Base-by-base conservation (phyloP, 2,888 invertebrate genomes). In the Drosophila subquinaria region DNA sequence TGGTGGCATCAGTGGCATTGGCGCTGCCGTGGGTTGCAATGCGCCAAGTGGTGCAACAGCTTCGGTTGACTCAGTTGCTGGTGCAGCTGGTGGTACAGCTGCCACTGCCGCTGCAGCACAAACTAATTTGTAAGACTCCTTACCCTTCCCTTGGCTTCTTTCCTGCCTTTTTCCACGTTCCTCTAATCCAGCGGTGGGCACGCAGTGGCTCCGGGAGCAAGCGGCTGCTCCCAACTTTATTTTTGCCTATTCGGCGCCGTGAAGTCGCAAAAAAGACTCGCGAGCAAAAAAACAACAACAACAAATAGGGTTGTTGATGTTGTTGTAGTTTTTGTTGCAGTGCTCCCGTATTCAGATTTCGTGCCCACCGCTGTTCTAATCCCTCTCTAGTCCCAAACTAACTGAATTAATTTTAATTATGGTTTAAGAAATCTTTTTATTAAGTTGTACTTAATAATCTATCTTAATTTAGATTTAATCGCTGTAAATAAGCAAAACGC, bases 81-180 rank as follows among this genome's bases (percentile, higher is more conserved):
- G 27, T 27, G 10, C 50, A 11, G 3, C 13, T 35, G 27, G 47
- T 17, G 13, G 40, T 6, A 6, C 27, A 2, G 42, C 33, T 1
- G 40, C 48, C 4, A 20, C 43, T n/a, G 47, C 20, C 11, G 36
- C 27, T 8, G 17, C 10, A 5, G 40, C 59, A 17, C 71, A 87
- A 61, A 76, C 89, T 36, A 90, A 90, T 74, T 85, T 89, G 69
- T 89, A 90, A 90, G 70, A 33, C n/a, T 13, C 17, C 9, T 2
- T 9, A 2, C 4, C 20, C 23, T n/a, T 5, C 36, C 9, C 3
- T 20, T 3, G 20, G 3, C 20, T 20, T 20, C 20, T 2, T 20
- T 20, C 11, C 8, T 2, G 3, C 20, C 3, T 20, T 3, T 3
- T 20, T 3, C 11, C 8, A 4, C 5, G 6, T 40, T 1, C 1